Percentiles rank a stretch among this genome's conserved stretches.
Evolutionary conservation across 2,797 vertebrate species (phyloP).

Genomic region (Clarias platycephalus): DNA sequence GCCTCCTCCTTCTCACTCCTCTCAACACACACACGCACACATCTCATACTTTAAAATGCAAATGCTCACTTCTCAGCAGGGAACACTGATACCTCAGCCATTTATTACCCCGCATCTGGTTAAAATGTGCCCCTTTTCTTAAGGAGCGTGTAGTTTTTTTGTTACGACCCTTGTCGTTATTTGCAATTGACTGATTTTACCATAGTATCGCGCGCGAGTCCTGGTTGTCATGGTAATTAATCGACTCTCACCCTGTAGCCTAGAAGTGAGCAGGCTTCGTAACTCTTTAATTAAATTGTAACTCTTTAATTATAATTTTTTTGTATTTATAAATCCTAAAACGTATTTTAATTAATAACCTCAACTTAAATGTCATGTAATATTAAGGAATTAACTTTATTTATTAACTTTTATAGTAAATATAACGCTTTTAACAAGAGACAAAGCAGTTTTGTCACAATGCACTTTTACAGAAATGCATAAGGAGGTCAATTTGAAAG

Average conservation of each 20-base stretch:
- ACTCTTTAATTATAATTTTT: not conserved
- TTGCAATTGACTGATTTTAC: conserved; percentile 69
- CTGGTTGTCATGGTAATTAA: conserved; percentile 74
- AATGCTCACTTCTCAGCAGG: conserved; percentile 64
- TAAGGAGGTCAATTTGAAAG: too few relatives aligned
- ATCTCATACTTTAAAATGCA: conserved; percentile 61
- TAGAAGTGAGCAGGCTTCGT: not conserved
- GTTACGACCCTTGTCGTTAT: conserved; percentile 70
- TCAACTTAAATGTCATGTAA: not conserved
- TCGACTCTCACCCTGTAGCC: conserved; percentile 54
- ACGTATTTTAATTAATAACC: not conserved
- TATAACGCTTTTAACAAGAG: too few relatives aligned
- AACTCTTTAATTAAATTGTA: not conserved
- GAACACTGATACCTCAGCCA: conserved; percentile 54
- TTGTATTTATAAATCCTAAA: not conserved
- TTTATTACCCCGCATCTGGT: conserved; percentile 76
- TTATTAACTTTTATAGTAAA: too few relatives aligned
- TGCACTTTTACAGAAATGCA: too few relatives aligned
- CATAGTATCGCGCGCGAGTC: conserved; percentile 65
- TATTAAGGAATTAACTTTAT: not conserved
- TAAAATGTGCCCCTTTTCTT: conserved; percentile 72
- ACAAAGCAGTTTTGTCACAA: too few relatives aligned
- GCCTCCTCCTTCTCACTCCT: not conserved
- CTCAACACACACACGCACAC: conserved; percentile 27
- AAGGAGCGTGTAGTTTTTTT: conserved; percentile 68